A percentile compares a stretch with the other conserved stretches of the same genome.
Evolutionary conservation across 2,113 vertebrate species (phyloP).

Genomic region (Nothocercus nigrocapillus): DNA sequence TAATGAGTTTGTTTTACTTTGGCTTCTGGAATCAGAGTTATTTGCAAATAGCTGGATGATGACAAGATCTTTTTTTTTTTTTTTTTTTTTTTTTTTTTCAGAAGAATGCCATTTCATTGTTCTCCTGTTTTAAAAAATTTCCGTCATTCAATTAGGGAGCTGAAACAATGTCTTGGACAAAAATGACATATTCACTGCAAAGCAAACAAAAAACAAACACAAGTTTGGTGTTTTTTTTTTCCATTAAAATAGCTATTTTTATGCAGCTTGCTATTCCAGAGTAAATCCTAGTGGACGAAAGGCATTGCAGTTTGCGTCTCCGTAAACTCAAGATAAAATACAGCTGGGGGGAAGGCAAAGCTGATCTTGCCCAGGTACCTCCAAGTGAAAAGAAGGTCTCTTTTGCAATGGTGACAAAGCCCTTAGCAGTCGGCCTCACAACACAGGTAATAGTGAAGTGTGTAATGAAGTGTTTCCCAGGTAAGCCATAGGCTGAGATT

Average conservation of each 20-base stretch:
- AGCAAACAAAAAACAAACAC: slow-evolving; percentile 52
- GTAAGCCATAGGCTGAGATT: not conserved
- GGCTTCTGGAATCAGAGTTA: slow-evolving; percentile 9
- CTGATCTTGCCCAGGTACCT: not conserved
- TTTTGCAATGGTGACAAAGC: not conserved
- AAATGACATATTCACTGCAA: slow-evolving; percentile 9
- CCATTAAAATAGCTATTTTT: slow-evolving; percentile 42
- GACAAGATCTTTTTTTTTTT: not conserved
- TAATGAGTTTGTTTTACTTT: slow-evolving; percentile 36
- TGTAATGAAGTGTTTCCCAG: slow-evolving; percentile 30
- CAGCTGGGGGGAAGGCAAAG: not conserved
- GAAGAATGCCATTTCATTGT: slow-evolving; percentile 59
- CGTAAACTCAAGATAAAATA: not conserved
- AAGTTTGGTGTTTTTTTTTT: slow-evolving; percentile 44
- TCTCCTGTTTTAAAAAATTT: slow-evolving; percentile 47
- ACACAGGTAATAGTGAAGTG: not conserved
- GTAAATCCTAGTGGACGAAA: slow-evolving; percentile 5
- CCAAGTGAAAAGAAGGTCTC: not conserved
- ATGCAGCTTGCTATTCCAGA: slow-evolving; percentile 19
- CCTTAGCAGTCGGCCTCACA: not conserved
- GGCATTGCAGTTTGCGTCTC: not conserved
- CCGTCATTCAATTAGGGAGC: slow-evolving; percentile 45
- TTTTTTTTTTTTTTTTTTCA: not conserved
- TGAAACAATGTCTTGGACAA: slow-evolving; percentile 70
- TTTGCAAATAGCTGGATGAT: slow-evolving; percentile 44